Base-by-base conservation (phyloP, 2,113 vertebrate species). In the Raja brachyura region DNA sequence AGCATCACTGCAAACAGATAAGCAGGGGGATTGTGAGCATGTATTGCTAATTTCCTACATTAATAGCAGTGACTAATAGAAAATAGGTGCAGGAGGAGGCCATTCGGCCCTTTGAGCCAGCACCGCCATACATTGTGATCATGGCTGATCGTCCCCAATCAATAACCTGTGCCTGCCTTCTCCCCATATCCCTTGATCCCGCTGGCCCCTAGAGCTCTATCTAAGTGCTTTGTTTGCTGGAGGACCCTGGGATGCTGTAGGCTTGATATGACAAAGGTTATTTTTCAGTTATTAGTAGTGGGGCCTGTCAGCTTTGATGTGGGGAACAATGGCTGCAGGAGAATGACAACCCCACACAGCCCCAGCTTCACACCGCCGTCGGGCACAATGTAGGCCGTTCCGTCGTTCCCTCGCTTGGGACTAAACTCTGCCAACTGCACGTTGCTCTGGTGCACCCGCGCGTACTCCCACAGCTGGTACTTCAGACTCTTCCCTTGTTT, bases 401-500 rank as follows among this genome's bases (percentile, higher is more conserved):
- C 97, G 0, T 98, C 97, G 0, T 93, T 31, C 0, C 95, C 96
- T 94, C 97, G 96, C 59, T 95, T 95, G 0, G 98, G 98, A 18
- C 96, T 97, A 94, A 98, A 96, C 39, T 95, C 95, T 0, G 68
- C 96, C 74, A 98, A 96, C 94, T 98, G 98, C n/a, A 94, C 79
- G 28, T 98, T 98, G 95, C 98, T 98, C 3, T 95, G 94, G 56
- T 94, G 95, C 4, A 98, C 85, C 0, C 94, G 94, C 48, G 96
- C 94, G 39, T 97, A 95, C 93, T 94, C 96, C 98, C 98, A 98
- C 93, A 98, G 95, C 95, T 98, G 97, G 94, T 97, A 98, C 81
- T 95, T 97, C 93, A 97, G 95, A 94, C 98, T 98, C 94, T 98
- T 98, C 63, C 98, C 98, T 94, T 98, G 98, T 94, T 98, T 98